Evolutionary conservation across 92 coral and sea anemone species (phyloP).

Genomic region (Virgularia gustaviana): DNA sequence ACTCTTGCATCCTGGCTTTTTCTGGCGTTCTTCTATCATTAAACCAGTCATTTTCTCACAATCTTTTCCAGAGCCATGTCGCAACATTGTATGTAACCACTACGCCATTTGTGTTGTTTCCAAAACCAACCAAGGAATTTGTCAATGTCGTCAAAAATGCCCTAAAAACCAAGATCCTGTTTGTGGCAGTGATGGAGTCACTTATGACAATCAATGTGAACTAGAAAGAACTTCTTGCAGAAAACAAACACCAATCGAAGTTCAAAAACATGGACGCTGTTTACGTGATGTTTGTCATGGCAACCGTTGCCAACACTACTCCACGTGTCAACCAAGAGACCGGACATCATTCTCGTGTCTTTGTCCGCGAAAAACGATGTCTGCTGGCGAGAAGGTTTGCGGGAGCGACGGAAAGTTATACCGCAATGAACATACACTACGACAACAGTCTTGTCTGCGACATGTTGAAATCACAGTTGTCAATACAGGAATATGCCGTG

Average conservation of each 20-base stretch:
- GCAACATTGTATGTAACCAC: conserved; percentile 48
- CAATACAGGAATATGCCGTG: background rate
- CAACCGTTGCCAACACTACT: conserved; percentile 5
- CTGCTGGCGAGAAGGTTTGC: conserved; percentile 41
- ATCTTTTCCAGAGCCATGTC: conserved; percentile 61
- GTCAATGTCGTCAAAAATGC: conserved; percentile 75
- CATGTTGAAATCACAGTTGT: background rate
- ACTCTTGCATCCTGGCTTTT: background rate
- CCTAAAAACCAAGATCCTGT: conserved; percentile 45
- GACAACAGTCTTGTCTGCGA: background rate
- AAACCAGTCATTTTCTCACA: background rate
- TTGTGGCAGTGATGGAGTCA: conserved; percentile 69
- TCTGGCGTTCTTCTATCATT: background rate
- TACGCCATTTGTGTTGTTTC: conserved; percentile 65
- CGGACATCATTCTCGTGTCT: background rate
- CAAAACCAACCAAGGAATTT: conserved; percentile 57
- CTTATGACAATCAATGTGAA: conserved; percentile 49
- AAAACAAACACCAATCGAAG: conserved; percentile 11
- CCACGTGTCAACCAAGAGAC: conserved; percentile 3
- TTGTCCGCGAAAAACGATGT: background rate
- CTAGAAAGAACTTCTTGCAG: conserved; percentile 63
- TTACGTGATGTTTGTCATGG: too few relatives aligned
- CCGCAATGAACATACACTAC: conserved; percentile 58
- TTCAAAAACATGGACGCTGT: conserved; percentile 5
- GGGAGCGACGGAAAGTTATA: conserved; percentile 80